Base-by-base conservation (phyloP, 2,888 invertebrate species). In the Tetranychus truncatus region DNA sequence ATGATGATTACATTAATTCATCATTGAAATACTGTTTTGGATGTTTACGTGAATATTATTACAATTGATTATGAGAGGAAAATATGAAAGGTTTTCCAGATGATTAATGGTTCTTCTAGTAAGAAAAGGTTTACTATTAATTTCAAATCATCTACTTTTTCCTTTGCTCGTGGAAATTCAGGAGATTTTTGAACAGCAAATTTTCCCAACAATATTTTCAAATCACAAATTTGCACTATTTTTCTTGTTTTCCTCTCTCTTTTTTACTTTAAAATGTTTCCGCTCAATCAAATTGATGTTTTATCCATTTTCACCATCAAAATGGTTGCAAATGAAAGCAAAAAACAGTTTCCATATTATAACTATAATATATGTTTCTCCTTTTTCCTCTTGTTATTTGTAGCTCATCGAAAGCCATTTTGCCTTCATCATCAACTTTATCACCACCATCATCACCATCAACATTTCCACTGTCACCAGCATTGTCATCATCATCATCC, bases 371-470 rank as follows among this genome's bases (percentile, higher is more conserved):
- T 69, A 55, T 55, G 15, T 55, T 55, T 55, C 55, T 9, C 55
- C 55, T 55, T 55, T 15, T 55, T 9, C 15, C 55, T 55, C 9
- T 55, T 55, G 55, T 55, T 55, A 55, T 34, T 34, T 34, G 34
- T 55, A 55, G 55, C 55, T 55, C 55, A 55, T 55, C 55, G 15
- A 55, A 55, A 55, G 55, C 55, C 55, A 55, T 69, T 21, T 21
- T 69, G n/a, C 34, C 34, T 24, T n/a, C 67, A 67, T 55, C 55
- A 55, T 15, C 55, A 55, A 15, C 55, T 15, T 55, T 15, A 55
- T 67, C 67, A 21, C 21, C 21, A 69, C 21, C 69, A 69, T 69
- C 69, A 21, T 69, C 69, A 69, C n/a, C 34, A 15, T 24, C 21
- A 20, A 66, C n/a, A n/a, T 20, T 66, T 20, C 15, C 66, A 21